Base-by-base conservation (phyloP, 1,140 invertebrate genomes). In the Brachionus asplanchnoidis region DNA sequence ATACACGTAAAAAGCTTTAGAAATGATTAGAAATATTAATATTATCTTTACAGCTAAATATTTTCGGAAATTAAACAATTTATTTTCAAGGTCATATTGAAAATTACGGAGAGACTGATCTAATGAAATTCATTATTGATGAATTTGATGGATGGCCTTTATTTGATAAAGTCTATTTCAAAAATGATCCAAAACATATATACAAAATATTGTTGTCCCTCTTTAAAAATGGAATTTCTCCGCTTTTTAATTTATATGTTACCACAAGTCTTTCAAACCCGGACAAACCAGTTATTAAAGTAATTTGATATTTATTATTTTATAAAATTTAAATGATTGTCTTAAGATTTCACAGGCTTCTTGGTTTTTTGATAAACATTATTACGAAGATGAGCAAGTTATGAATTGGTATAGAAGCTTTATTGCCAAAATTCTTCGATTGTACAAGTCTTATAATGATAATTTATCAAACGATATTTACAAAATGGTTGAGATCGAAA, bases 131-230 rank as follows among this genome's bases (percentile, higher is more conserved):
- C 42, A 46, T 84, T 36, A 88, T 97, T 26, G 89, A 93, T 1
- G 88, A 93, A 60, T 88, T 96, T 2, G 95, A 95, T 36, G 94
- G 94, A 1, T 96, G 94, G 95, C 95, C 95, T 0, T 92, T 96
- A 2, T 87, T 96, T 4, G 90, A 92, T 46, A 9, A 14, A 23
- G 32, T 60, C 14, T 60, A 66, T 82, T 68, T 42, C 32, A 44
- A 11, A 82, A 82, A 82, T 44, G 20, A 66, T 40, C 53, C 56
- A 65, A 14, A 8, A 14, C 53, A 68, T 82, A n/a, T 17, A 3
- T 68, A 82, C 17, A 82, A 46, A 66, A 36, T 14, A 14, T 12
- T 65, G 9, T 11, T 4, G 4, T 40, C 79, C 6, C 42, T 82
- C 3, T 82, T 32, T 68, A 82, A 65, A 66, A 65, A 20, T 68